phyloP scores from a whole-genome alignment of 2,797 vertebrate genomes.

The Phataginus tetradactyla region DNA sequence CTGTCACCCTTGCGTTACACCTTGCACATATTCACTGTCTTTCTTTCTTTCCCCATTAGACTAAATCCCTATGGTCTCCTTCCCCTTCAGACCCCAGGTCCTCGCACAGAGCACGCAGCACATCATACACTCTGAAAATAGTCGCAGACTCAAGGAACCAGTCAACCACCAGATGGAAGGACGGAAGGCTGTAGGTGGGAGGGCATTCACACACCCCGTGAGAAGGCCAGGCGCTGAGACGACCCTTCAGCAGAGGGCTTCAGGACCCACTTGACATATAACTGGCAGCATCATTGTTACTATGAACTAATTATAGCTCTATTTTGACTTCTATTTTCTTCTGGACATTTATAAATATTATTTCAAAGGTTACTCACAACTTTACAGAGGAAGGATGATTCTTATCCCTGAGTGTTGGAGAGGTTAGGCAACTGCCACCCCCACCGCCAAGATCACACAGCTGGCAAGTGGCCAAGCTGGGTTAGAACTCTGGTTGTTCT shows the following conservation, averaged over 20 bases:
- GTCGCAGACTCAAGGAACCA: not conserved
- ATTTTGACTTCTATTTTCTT: not conserved
- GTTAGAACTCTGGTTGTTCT: rapidly evolving
- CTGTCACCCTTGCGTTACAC: not conserved
- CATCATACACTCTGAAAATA: rapidly evolving
- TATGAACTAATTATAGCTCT: no score
- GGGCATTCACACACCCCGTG: rapidly evolving
- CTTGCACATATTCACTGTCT: not conserved
- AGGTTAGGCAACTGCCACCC: not conserved
- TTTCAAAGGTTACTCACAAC: not conserved
- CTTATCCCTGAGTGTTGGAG: not conserved
- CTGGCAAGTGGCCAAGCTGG: not conserved
- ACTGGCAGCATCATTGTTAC: rapidly evolving
- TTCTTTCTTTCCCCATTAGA: not conserved
- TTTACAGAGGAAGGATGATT: not conserved
- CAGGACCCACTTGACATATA: rapidly evolving
- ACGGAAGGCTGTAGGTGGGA: rapidly evolving
- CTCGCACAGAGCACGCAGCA: not conserved
- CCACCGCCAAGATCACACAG: not conserved
- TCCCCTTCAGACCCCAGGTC: not conserved
- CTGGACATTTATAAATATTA: not conserved
- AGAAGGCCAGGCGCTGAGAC: rapidly evolving
- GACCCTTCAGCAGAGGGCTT: rapidly evolving
- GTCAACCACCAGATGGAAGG: rapidly evolving
- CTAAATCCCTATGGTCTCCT: not conserved